Percentiles rank a stretch among this genome's conserved stretches.
Conservation (phyloP, 2,113 vertebrate genomes). For the Chiloscyllium plagiosum region DNA sequence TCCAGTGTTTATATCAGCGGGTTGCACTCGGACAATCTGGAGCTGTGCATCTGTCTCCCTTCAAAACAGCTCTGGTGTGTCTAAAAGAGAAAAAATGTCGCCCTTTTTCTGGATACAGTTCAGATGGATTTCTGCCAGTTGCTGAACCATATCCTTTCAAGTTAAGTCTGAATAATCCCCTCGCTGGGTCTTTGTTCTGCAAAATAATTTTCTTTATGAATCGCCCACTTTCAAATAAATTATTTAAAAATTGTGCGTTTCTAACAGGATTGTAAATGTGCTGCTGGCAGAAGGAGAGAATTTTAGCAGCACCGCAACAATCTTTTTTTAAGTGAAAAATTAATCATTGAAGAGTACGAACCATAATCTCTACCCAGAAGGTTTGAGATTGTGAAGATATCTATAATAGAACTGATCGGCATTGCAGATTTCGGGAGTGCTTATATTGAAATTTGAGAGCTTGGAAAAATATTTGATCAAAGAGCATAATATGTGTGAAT, state of each 20-base stretch:
- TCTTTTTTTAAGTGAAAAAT: background rate
- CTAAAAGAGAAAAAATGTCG: background rate
- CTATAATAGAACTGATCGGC: background rate
- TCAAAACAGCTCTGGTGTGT: background rate
- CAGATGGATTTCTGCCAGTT: background rate
- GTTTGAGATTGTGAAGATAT: background rate
- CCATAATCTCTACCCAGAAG: background rate
- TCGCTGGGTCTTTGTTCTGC: background rate
- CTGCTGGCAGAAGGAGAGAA: background rate
- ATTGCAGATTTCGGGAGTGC: background rate
- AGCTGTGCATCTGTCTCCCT: background rate
- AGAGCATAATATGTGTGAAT: background rate
- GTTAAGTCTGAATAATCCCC: conserved; percentile 16
- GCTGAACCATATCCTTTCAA: background rate
- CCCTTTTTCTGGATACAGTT: background rate
- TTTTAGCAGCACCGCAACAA: background rate
- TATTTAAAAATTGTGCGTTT: background rate
- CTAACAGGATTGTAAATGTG: background rate
- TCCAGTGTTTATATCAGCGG: background rate
- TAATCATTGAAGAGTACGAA: background rate
- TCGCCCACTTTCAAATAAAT: background rate
- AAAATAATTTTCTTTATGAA: background rate
- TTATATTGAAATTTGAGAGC: background rate
- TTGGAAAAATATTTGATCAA: conserved; percentile 32
- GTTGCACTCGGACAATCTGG: background rate